phyloP scores from a whole-genome alignment of 37 sponge, comb jelly and placozoan species.

The Petrosia ficiformis region DNA sequence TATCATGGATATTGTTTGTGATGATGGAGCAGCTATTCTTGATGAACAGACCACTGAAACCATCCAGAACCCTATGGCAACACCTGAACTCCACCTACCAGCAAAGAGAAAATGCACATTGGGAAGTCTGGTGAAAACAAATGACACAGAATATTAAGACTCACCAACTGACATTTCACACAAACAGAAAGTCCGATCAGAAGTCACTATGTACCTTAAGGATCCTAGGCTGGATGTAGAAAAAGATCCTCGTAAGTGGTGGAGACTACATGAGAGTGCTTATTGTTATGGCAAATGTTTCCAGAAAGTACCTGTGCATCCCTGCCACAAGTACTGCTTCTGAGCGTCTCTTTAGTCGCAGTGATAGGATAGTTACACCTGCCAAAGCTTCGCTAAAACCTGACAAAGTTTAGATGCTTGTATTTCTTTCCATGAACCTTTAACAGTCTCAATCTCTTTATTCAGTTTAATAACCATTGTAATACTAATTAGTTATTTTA shows the following conservation, averaged over 20 bases:
- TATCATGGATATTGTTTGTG: not conserved
- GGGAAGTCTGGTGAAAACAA: conserved; percentile 1
- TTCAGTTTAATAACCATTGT: no score
- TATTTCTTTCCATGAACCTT: conserved; percentile 38
- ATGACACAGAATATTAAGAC: not conserved
- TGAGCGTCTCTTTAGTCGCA: conserved; percentile 18
- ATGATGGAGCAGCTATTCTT: not conserved
- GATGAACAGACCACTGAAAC: not conserved
- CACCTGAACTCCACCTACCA: not conserved
- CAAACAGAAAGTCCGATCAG: not conserved
- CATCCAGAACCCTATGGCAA: not conserved
- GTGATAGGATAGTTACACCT: not conserved
- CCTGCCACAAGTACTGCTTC: conserved; percentile 23
- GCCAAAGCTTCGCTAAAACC: conserved; percentile 5
- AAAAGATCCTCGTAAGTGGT: conserved; percentile 24
- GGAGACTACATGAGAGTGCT: conserved; percentile 8
- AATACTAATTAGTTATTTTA: no score
- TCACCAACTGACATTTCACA: not conserved
- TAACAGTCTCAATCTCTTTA: not conserved
- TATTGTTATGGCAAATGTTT: conserved; percentile 8
- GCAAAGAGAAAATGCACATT: not conserved
- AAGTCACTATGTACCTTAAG: conserved; percentile 9
- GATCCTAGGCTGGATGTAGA: not conserved
- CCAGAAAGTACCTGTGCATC: conserved; percentile 25
- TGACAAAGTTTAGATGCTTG: conserved; percentile 16